Conservation (phyloP, 2,888 invertebrate genomes). For the Labia minor region DNA sequence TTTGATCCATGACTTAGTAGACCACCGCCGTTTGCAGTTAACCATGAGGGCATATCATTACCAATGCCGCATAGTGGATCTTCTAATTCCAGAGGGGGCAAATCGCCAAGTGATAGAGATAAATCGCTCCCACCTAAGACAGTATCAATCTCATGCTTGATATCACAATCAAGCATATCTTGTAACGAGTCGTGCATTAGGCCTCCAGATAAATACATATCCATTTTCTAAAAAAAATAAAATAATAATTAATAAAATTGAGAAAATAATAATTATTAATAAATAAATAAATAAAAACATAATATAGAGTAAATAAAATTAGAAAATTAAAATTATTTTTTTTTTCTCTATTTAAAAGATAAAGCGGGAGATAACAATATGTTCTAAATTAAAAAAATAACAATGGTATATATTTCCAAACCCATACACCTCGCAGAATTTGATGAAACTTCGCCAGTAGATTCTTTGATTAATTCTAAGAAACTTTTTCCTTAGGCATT, state of each 20-base stretch:
- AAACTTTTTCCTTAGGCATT: too few species aligned
- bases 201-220: constrained; percentile 21
- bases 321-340: background rate
- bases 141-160: constrained; percentile 73
- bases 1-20: constrained; percentile 43
- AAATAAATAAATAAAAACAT: too few species aligned
- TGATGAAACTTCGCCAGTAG: too few species aligned
- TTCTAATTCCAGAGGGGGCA: constrained; percentile 56
- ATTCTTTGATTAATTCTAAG: too few species aligned
- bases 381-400: too few species aligned
- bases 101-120: constrained; percentile 34
- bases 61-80: constrained; percentile 39
- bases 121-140: constrained; percentile 54
- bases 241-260: background rate
- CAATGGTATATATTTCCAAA: too few species aligned
- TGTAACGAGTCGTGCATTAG: constrained; percentile 49
- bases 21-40: constrained; percentile 26
- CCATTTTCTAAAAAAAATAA: background rate
- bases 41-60: constrained; percentile 25
- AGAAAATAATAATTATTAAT: too few species aligned
- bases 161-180: constrained; percentile 72
- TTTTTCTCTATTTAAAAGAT: background rate
- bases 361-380: too few species aligned
- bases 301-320: too few species aligned
- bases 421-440: too few species aligned